These are phyloP conservation scores for Carabus problematicus DNA, from an alignment of 2,888 invertebrate genomes.

Conservation along the genomic window DNA sequence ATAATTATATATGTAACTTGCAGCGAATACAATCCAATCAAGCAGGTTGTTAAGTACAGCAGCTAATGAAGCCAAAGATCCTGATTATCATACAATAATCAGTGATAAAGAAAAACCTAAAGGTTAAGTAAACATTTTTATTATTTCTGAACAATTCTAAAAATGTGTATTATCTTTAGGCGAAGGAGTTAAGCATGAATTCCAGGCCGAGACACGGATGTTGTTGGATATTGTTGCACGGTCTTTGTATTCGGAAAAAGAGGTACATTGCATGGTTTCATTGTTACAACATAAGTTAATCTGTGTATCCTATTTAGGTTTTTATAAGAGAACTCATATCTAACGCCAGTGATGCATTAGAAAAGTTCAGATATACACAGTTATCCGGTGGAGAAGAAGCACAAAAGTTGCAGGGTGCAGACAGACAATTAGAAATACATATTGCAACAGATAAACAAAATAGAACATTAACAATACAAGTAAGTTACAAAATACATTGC, in stretches of 20 bases:
- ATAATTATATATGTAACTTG: conserved; percentile 1
- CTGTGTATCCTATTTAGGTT: conserved; percentile 66
- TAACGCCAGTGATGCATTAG: conserved; percentile 96
- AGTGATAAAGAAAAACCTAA: conserved; percentile 67
- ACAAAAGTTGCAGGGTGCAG: conserved; percentile 64
- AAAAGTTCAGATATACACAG: conserved; percentile 86
- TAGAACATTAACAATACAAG: conserved; percentile 85
- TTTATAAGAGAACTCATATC: conserved; percentile 95
- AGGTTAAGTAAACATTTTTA: conserved; percentile 56
- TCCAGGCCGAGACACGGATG: conserved; percentile 97
- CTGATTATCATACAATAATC: conserved; percentile 67
- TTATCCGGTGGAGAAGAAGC: conserved; percentile 63
- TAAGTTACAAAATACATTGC: conserved; percentile 52
- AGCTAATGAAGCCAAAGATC: conserved; percentile 54
- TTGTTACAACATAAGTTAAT: conserved; percentile 4
- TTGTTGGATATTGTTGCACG: conserved; percentile 95
- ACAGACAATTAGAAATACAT: conserved; percentile 83
- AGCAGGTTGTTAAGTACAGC: conserved; percentile 46
- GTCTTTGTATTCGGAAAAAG: conserved; percentile 96
- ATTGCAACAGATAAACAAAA: conserved; percentile 87
- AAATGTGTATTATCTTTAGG: conserved; percentile 54
- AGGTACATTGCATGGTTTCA: conserved; percentile 64
- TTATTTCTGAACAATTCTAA: conserved; percentile 16
- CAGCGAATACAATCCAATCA: conserved; percentile 30
- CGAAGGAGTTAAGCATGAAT: conserved; percentile 77